phyloP scores from a whole-genome alignment of 2,113 vertebrate species.

The Gallinago paraguaiae region DNA sequence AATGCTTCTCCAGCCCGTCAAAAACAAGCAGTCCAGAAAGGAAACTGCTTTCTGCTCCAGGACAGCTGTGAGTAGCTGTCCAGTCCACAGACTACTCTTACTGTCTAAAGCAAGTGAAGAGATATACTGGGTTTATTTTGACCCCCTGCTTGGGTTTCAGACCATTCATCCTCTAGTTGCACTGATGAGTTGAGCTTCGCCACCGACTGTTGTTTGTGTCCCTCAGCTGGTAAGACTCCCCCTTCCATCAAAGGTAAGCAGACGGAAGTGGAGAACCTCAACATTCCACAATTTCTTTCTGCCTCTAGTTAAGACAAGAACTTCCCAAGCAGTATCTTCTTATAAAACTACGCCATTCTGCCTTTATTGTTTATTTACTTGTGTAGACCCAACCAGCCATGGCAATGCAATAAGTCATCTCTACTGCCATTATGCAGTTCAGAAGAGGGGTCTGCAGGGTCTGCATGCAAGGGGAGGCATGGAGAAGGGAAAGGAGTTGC shows the following conservation, averaged over 20 bases:
- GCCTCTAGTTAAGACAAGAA: not conserved
- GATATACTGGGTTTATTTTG: not conserved
- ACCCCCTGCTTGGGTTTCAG: not conserved
- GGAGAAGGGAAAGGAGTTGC: not conserved
- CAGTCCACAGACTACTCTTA: not conserved
- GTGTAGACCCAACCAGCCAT: not conserved
- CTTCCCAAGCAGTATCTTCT: not conserved
- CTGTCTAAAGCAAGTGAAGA: not conserved
- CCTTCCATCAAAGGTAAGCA: not conserved
- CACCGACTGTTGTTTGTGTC: not conserved
- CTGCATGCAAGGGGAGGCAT: not conserved
- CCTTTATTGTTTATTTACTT: not conserved
- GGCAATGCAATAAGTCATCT: not conserved
- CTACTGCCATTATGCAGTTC: not conserved
- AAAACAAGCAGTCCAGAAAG: not conserved
- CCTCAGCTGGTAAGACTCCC: not conserved
- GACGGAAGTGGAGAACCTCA: not conserved
- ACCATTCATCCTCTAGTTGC: not conserved
- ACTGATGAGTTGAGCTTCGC: not conserved
- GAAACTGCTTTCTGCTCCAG: not conserved
- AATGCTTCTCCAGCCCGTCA: not conserved
- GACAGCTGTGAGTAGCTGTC: not conserved
- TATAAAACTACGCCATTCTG: not conserved
- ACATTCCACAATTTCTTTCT: not conserved
- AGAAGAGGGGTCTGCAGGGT: not conserved